These are phyloP conservation scores for Napeogenes inachia DNA, from an alignment of 2,888 invertebrate species.

Conservation along the genomic window DNA sequence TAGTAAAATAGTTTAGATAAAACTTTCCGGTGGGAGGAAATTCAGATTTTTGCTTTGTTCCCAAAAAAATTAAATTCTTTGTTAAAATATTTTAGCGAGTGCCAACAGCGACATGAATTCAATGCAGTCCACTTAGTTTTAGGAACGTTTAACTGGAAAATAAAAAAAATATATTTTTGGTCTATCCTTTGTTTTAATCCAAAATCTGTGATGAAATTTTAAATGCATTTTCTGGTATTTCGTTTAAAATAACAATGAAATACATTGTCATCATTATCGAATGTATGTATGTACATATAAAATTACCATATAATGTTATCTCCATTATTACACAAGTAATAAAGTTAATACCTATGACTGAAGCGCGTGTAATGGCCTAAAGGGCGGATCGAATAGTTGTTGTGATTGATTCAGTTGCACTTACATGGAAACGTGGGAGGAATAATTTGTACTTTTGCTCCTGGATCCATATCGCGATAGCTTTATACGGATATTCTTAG, in stretches of 20 bases:
- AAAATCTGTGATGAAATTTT: too few relatives aligned
- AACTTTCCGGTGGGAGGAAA: slow-evolving; percentile 4
- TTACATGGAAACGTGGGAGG: slow-evolving; percentile 71
- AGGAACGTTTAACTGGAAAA: slow-evolving; percentile 3
- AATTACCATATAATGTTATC: slow-evolving; percentile 24
- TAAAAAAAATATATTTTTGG: neutral
- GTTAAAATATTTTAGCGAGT: slow-evolving; percentile 5
- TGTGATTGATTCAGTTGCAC: slow-evolving; percentile 76
- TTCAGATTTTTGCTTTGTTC: slow-evolving; percentile 8
- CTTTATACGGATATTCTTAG: slow-evolving; percentile 41
- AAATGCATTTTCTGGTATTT: too few relatives aligned
- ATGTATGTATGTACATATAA: neutral
- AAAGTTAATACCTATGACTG: slow-evolving; percentile 57
- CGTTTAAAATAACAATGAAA: too few relatives aligned
- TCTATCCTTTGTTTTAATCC: too few relatives aligned
- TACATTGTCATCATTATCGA: too few relatives aligned
- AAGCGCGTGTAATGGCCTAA: slow-evolving; percentile 54
- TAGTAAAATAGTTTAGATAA: slow-evolving; percentile 11
- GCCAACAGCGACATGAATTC: slow-evolving; percentile 6
- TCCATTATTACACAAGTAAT: slow-evolving; percentile 44
- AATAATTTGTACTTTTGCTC: slow-evolving; percentile 71
- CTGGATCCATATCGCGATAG: slow-evolving; percentile 28
- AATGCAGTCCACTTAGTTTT: slow-evolving; percentile 8
- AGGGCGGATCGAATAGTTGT: slow-evolving; percentile 60
- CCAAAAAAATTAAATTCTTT: slow-evolving; percentile 11